A percentile compares a stretch with the other conserved stretches of the same genome.
Evolutionary conservation across 2,797 vertebrate species (phyloP).

Genomic region (Rhincodon typus): DNA sequence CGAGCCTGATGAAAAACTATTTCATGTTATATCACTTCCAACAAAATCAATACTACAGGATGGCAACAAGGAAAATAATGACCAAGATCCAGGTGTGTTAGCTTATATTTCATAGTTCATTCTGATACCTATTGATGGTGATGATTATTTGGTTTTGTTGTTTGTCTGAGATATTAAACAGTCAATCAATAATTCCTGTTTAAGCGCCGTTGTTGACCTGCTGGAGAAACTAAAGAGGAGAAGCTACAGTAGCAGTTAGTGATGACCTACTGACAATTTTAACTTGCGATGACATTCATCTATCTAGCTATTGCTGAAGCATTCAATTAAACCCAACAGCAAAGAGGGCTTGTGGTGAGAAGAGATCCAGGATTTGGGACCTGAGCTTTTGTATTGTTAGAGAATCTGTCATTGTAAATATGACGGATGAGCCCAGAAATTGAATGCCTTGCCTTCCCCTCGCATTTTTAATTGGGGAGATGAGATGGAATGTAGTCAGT

Average conservation of each 20-base stretch:
- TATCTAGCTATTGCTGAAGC: background rate
- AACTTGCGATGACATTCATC: too few relatives aligned
- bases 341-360: background rate
- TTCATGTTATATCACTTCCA: background rate
- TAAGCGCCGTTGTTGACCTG: background rate
- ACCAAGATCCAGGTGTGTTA: background rate
- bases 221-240: background rate
- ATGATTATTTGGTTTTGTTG: background rate
- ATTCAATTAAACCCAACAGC: background rate
- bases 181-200: background rate
- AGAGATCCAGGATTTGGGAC: background rate
- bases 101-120: background rate
- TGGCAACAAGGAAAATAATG: background rate
- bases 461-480: too few relatives aligned
- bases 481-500: too few relatives aligned
- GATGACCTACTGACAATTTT: background rate
- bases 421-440: too few relatives aligned
- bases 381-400: too few relatives aligned
- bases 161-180: background rate
- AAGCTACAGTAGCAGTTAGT: background rate
- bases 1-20: background rate
- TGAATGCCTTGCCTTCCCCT: too few relatives aligned
- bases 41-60: background rate
- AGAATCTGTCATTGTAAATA: too few relatives aligned
- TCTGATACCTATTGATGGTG: background rate